Base-by-base conservation (phyloP, 1,140 invertebrate genomes). In the Tyrophagus putrescentiae region DNA sequence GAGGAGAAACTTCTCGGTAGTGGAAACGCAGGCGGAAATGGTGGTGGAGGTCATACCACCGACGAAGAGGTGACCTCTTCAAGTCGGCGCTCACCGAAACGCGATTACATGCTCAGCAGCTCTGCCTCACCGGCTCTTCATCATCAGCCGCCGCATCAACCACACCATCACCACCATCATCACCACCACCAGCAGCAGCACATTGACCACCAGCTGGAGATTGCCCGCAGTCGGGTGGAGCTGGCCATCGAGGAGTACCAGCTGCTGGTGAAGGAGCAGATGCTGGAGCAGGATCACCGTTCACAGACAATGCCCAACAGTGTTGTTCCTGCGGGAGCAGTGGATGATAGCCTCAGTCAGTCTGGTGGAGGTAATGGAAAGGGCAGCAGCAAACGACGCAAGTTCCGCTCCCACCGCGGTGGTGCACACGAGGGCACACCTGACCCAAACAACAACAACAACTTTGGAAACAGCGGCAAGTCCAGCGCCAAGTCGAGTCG, bases 391-490 rank as follows among this genome's bases (percentile, higher is more conserved):
- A 48, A 48, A 48, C 45, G 45, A 48, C 13, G 18, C 13, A n/a
- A n/a, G n/a, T n/a, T 13, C 21, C 23, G 45, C 18, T 39, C 36
- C 13, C 45, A 48, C 23, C 18, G 45, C 23, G 7, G n/a, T n/a
- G n/a, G n/a, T n/a, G n/a, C n/a, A n/a, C n/a, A n/a, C n/a, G n/a
- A n/a, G n/a, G n/a, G n/a, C n/a, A n/a, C n/a, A n/a, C 7, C 45
- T 13, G 45, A 48, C 18, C 45, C 45, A 48, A 48, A 48, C 45
- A 48, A 48, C 45, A 48, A 48, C 31, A 7, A 7, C 7, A 21
- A 7, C 31, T 25, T 25, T 21, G 18, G 9, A 25, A 48, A 48
- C 7, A 48, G 31, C 18, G 45, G 18, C 45, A 48, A 48, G 18
- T 13, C 18, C 45, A 7, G 31, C 7, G 21, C 23, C 21, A 13